Evolutionary conservation across 2,888 invertebrate genomes (phyloP), one percentile per base, ranked within the genome.

Genomic region (Pandemis corylana): DNA sequence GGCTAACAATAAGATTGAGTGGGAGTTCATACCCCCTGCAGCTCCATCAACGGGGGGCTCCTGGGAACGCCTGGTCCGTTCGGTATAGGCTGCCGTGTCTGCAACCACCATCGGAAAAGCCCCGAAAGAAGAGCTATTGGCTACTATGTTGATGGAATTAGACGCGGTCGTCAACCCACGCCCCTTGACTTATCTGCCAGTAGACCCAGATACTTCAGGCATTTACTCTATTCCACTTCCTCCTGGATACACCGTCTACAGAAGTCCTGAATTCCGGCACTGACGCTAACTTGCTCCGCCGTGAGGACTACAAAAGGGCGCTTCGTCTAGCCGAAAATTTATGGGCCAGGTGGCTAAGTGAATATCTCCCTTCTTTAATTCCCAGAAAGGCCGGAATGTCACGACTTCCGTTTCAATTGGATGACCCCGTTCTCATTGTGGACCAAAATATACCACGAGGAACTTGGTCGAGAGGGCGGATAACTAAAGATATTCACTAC

Each of bases 1-100:
- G 15, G 15, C 53, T 7, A 53, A 53, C 7, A 53, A 53, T 15
- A 53, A 53, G 7, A 53, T 53, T 53, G 53, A 53, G 53, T 53
- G 53, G 53, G 53, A n/a, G n/a, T 53, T 53, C 15, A 53, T 53
- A 6, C 53, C 53, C 53, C 53, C n/a, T 53, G 53, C 53, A 53
- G n/a, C 53, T 5, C n/a, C 53, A 15, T 53, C 53, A 53, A 53
- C 6, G 53, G 53, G 53, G n/a, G 53, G 53, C 5, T 53, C 5
- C 53, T 53, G 7, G 53, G 53, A 53, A 5, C 53, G n/a, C 15
- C 53, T 53, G 0, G 53, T 53, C 7, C 53, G 15, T 53, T n/a
- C 15, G 0, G 7, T 53, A 15, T n/a, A n/a, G 53, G 6, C 53
- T 15, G 53, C 53, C 7, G 5, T 51, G n/a, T 51, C 51, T n/a